Base-by-base conservation (phyloP, 2,888 invertebrate species). In the Itoplectis maculator region DNA sequence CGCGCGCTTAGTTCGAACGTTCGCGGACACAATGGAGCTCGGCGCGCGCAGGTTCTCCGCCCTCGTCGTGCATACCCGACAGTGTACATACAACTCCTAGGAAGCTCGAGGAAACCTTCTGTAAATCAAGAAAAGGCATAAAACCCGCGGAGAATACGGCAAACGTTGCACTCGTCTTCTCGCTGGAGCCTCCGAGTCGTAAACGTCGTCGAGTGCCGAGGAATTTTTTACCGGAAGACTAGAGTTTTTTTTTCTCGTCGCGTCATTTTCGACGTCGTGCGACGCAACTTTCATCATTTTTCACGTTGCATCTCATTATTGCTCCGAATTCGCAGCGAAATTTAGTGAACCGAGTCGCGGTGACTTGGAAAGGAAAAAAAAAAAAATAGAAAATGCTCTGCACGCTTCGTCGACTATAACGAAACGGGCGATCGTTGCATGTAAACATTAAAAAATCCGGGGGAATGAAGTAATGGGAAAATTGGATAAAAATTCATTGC, bases 51-150 rank as follows among this genome's bases (percentile, higher is more conserved):
- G 80, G 77, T 80, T 74, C 76, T 70, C 70, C 70, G 81, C 74
- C 68, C 70, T 63, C 49, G 79, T 70, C 29, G 29, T 29, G 70
- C 66, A 61, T 51, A 61, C 37, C 56, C 40, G 13, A 35, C 73
- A 15, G 47, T 23, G n/a, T 66, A 61, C n/a, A n/a, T 66, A 65
- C 69, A 77, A 68, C 63, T 70, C 51, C 59, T 18, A 66, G 15
- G n/a, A 5, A 2, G 29, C 29, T 5, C 68, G 45, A 63, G 54
- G 63, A 15, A 70, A 73, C 69, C 77, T 81, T 82, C 74, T 72
- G 81, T 79, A 79, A 81, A 81, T 81, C 84, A 79, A 82, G 81
- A 79, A 84, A 81, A 79, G 75, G 61, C 78, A 79, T 81, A 79
- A 82, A 84, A 79, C 72, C 68, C 15, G 13, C 66, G 75, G 35